Base-by-base conservation (phyloP, 1,140 invertebrate genomes). In the Camponotus pennsylvanicus region DNA sequence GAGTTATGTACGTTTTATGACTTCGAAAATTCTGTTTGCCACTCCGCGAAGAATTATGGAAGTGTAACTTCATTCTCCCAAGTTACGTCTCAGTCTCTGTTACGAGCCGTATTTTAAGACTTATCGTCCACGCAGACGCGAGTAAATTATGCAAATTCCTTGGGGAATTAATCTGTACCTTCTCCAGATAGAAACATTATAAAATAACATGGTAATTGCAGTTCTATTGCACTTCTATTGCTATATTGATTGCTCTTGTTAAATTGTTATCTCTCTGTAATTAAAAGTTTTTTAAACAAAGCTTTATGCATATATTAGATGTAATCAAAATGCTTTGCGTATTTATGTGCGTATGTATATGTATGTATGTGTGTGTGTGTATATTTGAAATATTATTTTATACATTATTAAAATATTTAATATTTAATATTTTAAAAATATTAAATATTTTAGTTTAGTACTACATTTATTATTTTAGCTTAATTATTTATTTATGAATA, bases 81-180 rank as follows among this genome's bases (percentile, higher is more conserved):
- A 78, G 18, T 85, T 78, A 55, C 4, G 71, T 57, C 21, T n/a
- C 27, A 67, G 52, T n/a, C 40, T 27, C 21, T 13, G 69, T n/a
- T 66, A 61, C 61, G 2, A 64, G 66, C 15, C 70, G 18, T 76
- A 84, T 76, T 87, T 84, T 75, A 86, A 84, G 27, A 83, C 70
- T 75, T 76, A 75, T 75, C 80, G 49, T 45, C 70, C 70, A 45
- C 40, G 55, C 79, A 76, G 64, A 69, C 79, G 21, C 52, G 34
- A 75, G 42, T 57, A 89, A 88, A 78, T 69, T 88, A 69, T 59
- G 75, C 32, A 89, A 85, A 79, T 67, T 84, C 55, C 37, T 40
- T 59, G 45, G 18, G 52, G 37, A 88, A 79, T 86, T 86, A 88
- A 86, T 73, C 55, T 67, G 61, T 71, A 37, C 40, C n/a, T 34